These are phyloP conservation scores for Tonatia bakeri DNA, from an alignment of 2,113 vertebrate species.

Conservation along the genomic window DNA sequence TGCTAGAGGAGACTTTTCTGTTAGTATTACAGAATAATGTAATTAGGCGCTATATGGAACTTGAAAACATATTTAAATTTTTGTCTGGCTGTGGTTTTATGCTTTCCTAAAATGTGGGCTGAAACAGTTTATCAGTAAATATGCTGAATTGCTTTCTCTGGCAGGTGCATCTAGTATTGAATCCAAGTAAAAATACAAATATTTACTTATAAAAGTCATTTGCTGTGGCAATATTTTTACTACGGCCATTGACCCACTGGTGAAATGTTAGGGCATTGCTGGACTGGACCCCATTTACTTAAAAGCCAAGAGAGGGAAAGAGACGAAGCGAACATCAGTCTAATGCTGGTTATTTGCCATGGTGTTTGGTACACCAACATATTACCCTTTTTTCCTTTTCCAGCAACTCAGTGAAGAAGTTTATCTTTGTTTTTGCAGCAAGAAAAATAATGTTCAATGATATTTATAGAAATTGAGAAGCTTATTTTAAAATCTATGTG, in stretches of 20 bases:
- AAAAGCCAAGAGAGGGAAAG: neutral
- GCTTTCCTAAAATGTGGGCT: conserved; percentile 62
- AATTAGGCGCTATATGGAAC: conserved; percentile 28
- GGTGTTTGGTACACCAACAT: neutral
- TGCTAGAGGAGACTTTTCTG: conserved; percentile 45
- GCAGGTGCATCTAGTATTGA: conserved; percentile 64
- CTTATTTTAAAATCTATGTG: neutral
- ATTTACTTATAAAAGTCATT: conserved; percentile 71
- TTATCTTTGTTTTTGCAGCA: conserved; percentile 20
- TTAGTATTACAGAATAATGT: conserved; percentile 48
- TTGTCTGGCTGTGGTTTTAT: conserved; percentile 62
- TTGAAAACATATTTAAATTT: conserved; percentile 60
- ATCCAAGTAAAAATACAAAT: conserved; percentile 74
- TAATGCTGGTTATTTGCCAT: neutral
- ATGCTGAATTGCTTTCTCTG: conserved; percentile 73
- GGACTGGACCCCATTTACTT: conserved; percentile 42
- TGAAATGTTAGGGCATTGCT: conserved; percentile 47
- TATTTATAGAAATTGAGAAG: neutral
- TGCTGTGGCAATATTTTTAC: conserved; percentile 67
- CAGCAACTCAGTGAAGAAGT: neutral
- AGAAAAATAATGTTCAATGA: conserved; percentile 12
- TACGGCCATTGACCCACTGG: conserved; percentile 61
- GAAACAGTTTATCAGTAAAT: conserved; percentile 68
- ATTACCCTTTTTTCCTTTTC: neutral
- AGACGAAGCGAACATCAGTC: neutral